Conservation (phyloP, 2,797 vertebrate genomes). For the Nothura maculosa region DNA sequence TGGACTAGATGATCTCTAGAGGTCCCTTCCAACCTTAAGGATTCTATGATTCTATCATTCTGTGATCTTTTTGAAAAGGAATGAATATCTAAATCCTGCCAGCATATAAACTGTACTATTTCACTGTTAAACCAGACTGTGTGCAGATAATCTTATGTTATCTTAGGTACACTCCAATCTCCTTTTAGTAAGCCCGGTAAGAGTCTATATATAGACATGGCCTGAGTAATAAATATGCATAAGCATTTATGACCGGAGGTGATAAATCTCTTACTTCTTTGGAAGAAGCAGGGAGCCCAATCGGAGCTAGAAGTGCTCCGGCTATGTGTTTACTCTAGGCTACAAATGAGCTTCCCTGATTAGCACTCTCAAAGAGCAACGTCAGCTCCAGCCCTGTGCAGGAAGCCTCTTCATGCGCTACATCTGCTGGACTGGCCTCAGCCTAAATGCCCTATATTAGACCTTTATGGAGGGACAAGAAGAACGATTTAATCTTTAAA, state of each 20-base stretch:
- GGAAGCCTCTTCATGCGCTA: not conserved
- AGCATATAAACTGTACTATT: not conserved
- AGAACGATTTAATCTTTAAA: not conserved
- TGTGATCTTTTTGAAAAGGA: not conserved
- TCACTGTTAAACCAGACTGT: not conserved
- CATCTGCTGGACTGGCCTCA: not conserved
- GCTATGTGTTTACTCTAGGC: not conserved
- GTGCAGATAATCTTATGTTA: not conserved
- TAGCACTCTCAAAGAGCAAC: not conserved
- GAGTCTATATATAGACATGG: not conserved
- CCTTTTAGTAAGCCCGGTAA: not conserved
- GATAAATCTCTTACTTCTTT: not conserved
- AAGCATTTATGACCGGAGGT: not conserved
- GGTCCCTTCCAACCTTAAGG: too few species aligned
- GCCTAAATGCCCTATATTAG: not conserved
- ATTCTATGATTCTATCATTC: too few species aligned
- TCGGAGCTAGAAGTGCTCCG: not conserved
- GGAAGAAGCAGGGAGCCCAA: not conserved
- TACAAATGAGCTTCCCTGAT: not conserved
- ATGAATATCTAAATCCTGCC: not conserved
- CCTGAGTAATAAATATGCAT: not conserved
- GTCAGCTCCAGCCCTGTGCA: not conserved
- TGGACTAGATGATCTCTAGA: too few species aligned
- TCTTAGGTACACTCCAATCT: not conserved
- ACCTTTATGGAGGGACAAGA: not conserved